Evolutionary conservation across 2,888 invertebrate genomes (phyloP).

Genomic region (Apomyelois bistriatella): DNA sequence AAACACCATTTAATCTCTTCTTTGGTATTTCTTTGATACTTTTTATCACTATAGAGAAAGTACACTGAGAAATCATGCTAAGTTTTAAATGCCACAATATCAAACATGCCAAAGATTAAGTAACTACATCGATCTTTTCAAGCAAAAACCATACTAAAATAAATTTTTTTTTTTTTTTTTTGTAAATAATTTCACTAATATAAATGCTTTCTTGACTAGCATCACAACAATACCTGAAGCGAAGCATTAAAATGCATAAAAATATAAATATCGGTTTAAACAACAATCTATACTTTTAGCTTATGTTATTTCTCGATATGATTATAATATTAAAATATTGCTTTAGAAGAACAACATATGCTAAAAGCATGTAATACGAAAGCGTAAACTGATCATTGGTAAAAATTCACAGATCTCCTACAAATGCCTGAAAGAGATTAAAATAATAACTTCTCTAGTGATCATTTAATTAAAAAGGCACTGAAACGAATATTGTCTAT

Average conservation of each 20-base stretch:
- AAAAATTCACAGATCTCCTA: slow-evolving; percentile 41
- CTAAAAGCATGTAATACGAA: slow-evolving; percentile 29
- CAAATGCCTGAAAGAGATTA: slow-evolving; percentile 18
- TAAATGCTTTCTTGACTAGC: slow-evolving; percentile 27
- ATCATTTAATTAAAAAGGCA: slow-evolving; percentile 46
- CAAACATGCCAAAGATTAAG: slow-evolving; percentile 25
- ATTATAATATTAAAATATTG: slow-evolving; percentile 28
- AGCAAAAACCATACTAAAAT: slow-evolving; percentile 20
- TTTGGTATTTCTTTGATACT: slow-evolving; percentile 11
- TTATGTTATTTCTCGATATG: slow-evolving; percentile 3
- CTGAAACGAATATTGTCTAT: slow-evolving; percentile 56
- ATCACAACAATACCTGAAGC: slow-evolving; percentile 43
- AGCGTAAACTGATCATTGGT: slow-evolving; percentile 26
- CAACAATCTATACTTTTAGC: slow-evolving; percentile 17
- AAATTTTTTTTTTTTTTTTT: slow-evolving; percentile 15
- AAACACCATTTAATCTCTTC: background rate
- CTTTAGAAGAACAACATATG: slow-evolving; percentile 34
- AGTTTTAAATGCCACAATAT: slow-evolving; percentile 24
- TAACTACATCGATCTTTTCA: slow-evolving; percentile 19
- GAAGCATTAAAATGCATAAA: slow-evolving; percentile 52
- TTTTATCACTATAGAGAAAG: slow-evolving; percentile 17
- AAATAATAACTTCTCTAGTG: background rate
- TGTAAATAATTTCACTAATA: slow-evolving; percentile 12
- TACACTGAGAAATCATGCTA: slow-evolving; percentile 21
- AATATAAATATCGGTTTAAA: slow-evolving; percentile 19